Evolutionary conservation across 2,888 invertebrate genomes (phyloP).

Genomic region (Lingula anatina): DNA sequence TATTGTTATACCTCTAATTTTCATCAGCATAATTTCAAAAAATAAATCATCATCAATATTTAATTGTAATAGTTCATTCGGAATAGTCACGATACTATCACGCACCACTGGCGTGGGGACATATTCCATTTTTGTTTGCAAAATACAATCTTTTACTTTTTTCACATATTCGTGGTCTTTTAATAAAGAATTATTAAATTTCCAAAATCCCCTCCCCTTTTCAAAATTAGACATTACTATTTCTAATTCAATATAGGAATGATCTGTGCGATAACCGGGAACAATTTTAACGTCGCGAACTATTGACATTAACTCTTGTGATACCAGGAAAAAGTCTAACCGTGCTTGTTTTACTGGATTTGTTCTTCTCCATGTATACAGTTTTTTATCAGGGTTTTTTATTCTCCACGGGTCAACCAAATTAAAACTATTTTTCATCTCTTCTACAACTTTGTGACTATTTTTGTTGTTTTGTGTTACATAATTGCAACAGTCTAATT

Average conservation of each 20-base stretch:
- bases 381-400: neutral
- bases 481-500: too few relatives aligned
- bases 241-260: constrained; percentile 4
- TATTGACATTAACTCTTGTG: constrained; percentile 1
- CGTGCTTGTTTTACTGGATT: constrained; percentile 10
- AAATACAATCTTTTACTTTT: neutral
- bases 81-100: too few relatives aligned
- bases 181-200: too few relatives aligned
- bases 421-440: too few relatives aligned
- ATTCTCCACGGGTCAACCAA: constrained; percentile 7
- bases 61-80: too few relatives aligned
- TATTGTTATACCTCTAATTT: too few relatives aligned
- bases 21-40: too few relatives aligned
- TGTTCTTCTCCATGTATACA: constrained; percentile 8
- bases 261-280: constrained; percentile 7
- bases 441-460: too few relatives aligned
- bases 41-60: too few relatives aligned
- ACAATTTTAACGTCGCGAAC: constrained; percentile 1
- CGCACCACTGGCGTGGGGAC: too few relatives aligned
- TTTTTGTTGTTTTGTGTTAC: too few relatives aligned
- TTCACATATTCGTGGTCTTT: neutral
- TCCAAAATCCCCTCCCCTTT: too few relatives aligned
- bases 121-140: neutral
- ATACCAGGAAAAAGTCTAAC: constrained; percentile 8
- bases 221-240: neutral